phyloP scores from a whole-genome alignment of 2,113 vertebrate species.

The Crotophaga sulcirostris region DNA sequence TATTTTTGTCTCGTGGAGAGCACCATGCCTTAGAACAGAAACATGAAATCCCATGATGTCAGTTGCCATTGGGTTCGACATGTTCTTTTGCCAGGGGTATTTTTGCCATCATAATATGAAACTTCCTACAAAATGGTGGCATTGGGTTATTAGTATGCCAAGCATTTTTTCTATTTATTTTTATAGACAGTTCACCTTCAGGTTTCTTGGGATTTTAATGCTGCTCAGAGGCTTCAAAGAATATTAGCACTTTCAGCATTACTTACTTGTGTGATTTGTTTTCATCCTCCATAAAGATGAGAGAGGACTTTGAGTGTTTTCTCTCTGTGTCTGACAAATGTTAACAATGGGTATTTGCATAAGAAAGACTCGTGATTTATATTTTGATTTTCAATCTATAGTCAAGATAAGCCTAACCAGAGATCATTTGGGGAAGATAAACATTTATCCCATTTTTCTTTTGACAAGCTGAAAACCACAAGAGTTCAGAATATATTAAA shows the following conservation, averaged over 20 bases:
- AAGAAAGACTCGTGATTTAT: slow-evolving; percentile 61
- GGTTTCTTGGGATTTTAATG: not conserved
- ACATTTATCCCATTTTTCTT: slow-evolving; percentile 35
- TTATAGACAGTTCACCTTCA: slow-evolving; percentile 23
- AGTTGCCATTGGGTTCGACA: not conserved
- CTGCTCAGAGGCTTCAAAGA: slow-evolving; percentile 15
- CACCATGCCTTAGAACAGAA: not conserved
- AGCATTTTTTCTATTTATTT: not conserved
- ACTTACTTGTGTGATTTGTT: slow-evolving; percentile 29
- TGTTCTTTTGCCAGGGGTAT: not conserved
- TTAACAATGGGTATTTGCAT: slow-evolving; percentile 52
- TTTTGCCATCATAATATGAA: not conserved
- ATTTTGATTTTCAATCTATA: slow-evolving; percentile 51
- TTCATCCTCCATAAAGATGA: slow-evolving; percentile 39
- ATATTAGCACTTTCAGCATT: slow-evolving; percentile 6
- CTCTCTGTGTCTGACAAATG: slow-evolving; percentile 51
- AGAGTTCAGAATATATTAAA: slow-evolving; percentile 17
- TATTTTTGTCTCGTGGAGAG: not conserved
- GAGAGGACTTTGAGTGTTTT: slow-evolving; percentile 42
- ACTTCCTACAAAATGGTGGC: not conserved
- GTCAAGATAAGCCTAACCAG: slow-evolving; percentile 28
- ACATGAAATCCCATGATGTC: not conserved
- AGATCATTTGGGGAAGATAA: slow-evolving; percentile 54
- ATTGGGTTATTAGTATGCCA: not conserved
- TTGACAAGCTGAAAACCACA: slow-evolving; percentile 8